These are phyloP conservation scores for Aplodontia rufa DNA, from an alignment of 2,113 vertebrate species.

Conservation along the genomic window DNA sequence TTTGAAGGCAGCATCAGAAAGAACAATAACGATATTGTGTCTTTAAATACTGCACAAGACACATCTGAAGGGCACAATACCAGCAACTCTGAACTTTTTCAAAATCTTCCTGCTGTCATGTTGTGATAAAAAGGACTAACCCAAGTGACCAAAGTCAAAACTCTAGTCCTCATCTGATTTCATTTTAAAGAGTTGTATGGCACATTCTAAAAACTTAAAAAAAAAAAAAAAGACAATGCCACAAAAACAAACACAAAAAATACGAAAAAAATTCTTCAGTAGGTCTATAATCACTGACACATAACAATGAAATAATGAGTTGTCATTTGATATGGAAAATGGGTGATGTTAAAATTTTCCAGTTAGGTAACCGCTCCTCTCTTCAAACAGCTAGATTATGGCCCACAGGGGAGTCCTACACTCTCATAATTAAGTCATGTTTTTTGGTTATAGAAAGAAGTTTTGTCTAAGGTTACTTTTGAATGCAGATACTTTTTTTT, in stretches of 20 bases:
- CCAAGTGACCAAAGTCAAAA: background rate
- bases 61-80: background rate
- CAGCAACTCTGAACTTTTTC: background rate
- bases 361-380: accelerated
- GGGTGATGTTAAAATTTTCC: background rate
- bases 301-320: background rate
- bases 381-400: background rate
- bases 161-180: background rate
- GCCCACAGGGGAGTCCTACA: background rate
- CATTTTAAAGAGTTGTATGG: background rate
- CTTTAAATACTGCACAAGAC: background rate
- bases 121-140: background rate
- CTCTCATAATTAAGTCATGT: background rate
- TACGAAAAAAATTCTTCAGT: background rate
- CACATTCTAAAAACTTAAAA: background rate
- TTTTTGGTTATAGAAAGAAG: slow-evolving; percentile 9
- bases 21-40: background rate
- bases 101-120: background rate
- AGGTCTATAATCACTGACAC: background rate
- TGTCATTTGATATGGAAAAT: background rate
- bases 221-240: background rate
- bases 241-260: background rate
- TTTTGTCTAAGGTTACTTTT: background rate
- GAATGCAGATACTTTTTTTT: background rate
- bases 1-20: background rate